These are phyloP conservation scores for Heptranchias perlo DNA, from an alignment of 2,113 vertebrate genomes.

Conservation along the genomic window DNA sequence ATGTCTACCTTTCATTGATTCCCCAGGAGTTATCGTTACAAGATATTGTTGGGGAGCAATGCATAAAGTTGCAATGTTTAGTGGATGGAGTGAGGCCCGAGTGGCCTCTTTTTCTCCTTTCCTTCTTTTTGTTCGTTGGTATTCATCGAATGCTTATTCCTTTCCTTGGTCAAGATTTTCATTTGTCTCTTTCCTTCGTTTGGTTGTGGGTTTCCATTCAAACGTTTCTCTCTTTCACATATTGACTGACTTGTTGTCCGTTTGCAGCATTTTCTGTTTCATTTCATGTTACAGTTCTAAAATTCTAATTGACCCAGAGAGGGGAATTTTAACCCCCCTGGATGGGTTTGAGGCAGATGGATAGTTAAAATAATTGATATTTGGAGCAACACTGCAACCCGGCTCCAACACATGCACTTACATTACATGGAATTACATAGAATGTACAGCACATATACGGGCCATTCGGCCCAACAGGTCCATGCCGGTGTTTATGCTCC, in stretches of 20 bases:
- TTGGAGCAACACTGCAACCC: no score
- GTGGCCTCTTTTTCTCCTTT: neutral
- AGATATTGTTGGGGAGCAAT: neutral
- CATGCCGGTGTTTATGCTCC: no score
- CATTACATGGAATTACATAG: no score
- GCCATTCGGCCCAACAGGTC: no score
- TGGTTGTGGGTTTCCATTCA: neutral
- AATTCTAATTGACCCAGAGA: neutral
- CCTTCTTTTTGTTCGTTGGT: neutral
- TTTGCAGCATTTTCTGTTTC: neutral
- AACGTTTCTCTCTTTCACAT: neutral
- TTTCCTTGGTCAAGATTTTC: neutral
- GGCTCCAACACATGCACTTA: no score
- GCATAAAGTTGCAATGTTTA: neutral
- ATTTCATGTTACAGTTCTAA: neutral
- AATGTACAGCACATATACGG: no score
- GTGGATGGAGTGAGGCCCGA: neutral
- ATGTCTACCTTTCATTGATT: neutral
- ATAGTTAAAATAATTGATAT: no score
- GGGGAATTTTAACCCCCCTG: no score
- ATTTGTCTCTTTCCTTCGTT: neutral
- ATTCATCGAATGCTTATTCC: neutral
- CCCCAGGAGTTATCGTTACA: neutral
- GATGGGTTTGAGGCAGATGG: no score
- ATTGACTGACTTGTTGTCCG: neutral